These are phyloP conservation scores for Pterobdella sp. DNA, from an alignment of 2,888 invertebrate genomes.

Conservation along the genomic window DNA sequence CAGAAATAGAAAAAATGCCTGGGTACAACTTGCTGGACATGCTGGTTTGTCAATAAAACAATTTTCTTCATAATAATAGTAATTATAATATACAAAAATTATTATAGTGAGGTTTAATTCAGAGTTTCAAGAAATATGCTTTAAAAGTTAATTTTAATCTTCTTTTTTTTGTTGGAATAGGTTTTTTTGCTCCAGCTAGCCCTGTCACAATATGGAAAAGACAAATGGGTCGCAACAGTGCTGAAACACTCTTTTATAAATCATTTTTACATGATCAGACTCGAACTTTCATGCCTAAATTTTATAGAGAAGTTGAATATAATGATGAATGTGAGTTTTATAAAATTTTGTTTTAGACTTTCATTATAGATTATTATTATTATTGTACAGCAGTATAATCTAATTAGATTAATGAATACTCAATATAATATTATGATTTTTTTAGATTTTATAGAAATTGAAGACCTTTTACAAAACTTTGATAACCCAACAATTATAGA, in stretches of 20 bases:
- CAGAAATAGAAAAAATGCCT: conserved; percentile 55
- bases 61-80: background rate
- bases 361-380: background rate
- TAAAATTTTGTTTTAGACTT: background rate
- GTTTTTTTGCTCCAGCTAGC: conserved; percentile 82
- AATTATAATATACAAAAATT: conserved; percentile 6
- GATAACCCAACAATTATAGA: conserved; percentile 90
- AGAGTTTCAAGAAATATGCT: background rate
- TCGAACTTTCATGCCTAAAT: conserved; percentile 69
- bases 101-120: background rate
- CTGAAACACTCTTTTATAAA: conserved; percentile 60
- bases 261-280: conserved; percentile 67
- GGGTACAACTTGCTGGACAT: conserved; percentile 89
- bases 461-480: conserved; percentile 83
- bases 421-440: conserved; percentile 7
- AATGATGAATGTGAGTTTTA: conserved; percentile 50
- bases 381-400: background rate
- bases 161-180: conserved; percentile 54
- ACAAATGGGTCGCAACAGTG: conserved; percentile 58
- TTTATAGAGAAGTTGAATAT: conserved; percentile 65
- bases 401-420: background rate
- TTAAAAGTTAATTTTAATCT: background rate
- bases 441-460: conserved; percentile 77
- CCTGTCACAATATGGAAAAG: conserved; percentile 90
- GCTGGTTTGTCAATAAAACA: conserved; percentile 43